phyloP scores from a whole-genome alignment of 2,888 invertebrate species.

The Philaethria dido region DNA sequence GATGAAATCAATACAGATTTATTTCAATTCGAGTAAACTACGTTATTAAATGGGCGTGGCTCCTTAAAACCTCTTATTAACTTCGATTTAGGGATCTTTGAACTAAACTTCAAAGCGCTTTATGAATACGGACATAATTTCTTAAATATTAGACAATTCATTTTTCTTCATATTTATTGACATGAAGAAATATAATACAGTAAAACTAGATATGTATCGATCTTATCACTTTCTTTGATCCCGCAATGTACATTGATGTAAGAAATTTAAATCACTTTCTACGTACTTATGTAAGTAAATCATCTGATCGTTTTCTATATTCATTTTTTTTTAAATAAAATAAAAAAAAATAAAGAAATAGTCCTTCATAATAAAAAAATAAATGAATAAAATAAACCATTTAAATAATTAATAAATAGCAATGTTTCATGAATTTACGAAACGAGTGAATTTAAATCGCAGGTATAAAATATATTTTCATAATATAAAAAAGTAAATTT shows the following conservation, averaged over 20 bases:
- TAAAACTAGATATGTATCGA: neutral
- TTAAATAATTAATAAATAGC: too few species aligned
- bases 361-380: too few species aligned
- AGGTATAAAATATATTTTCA: too few species aligned
- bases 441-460: too few species aligned
- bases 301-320: too few species aligned
- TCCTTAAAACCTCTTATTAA: constrained; percentile 71
- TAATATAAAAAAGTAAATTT: too few species aligned
- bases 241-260: neutral
- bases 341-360: too few species aligned
- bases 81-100: constrained; percentile 68
- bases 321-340: too few species aligned
- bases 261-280: too few species aligned
- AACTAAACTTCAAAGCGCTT: constrained; percentile 65
- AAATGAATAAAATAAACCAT: too few species aligned
- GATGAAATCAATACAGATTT: constrained; percentile 51
- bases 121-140: constrained; percentile 47
- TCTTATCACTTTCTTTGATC: neutral
- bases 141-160: neutral
- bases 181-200: neutral
- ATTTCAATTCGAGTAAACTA: constrained; percentile 66
- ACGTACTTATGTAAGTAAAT: too few species aligned
- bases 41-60: constrained; percentile 72
- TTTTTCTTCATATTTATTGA: neutral
- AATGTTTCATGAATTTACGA: too few species aligned